Percentiles rank a stretch among this genome's conserved stretches.
Evolutionary conservation across 2,888 invertebrate species (phyloP).

Genomic region (Apotomis capreana): DNA sequence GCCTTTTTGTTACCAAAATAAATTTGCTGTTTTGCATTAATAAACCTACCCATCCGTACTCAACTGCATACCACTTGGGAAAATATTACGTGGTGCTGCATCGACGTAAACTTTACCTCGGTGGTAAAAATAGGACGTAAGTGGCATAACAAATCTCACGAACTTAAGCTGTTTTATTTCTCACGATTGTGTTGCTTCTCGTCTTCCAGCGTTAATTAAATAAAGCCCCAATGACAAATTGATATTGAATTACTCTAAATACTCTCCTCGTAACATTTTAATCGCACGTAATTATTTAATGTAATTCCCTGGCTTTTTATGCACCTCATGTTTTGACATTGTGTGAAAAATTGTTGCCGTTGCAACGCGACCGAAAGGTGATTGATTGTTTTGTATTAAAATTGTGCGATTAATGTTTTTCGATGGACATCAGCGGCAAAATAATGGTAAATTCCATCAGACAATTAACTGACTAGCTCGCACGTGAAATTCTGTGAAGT

Average conservation of each 20-base stretch:
- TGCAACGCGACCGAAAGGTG: slow-evolving; percentile 11
- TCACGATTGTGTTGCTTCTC: neutral
- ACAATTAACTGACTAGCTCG: too few species aligned
- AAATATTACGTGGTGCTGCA: neutral
- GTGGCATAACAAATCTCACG: neutral
- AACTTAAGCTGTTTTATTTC: neutral
- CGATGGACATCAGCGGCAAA: neutral
- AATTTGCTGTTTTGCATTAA: too few species aligned
- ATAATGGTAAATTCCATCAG: neutral
- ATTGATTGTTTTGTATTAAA: slow-evolving; percentile 10
- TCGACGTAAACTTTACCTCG: too few species aligned
- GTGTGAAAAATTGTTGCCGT: slow-evolving; percentile 15
- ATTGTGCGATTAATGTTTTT: slow-evolving; percentile 1
- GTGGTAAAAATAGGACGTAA: neutral
- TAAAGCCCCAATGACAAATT: slow-evolving; percentile 4
- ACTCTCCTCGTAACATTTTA: slow-evolving; percentile 10
- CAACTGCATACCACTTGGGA: neutral
- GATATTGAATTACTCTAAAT: neutral
- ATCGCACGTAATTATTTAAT: slow-evolving; percentile 8
- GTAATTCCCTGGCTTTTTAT: slow-evolving; percentile 13
- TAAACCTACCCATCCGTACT: too few species aligned
- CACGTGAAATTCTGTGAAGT: too few species aligned
- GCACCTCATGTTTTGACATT: slow-evolving; percentile 13
- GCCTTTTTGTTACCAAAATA: too few species aligned
- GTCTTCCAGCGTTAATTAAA: neutral